phyloP scores from a whole-genome alignment of 2,888 invertebrate genomes.

The Eilema sororculum region DNA sequence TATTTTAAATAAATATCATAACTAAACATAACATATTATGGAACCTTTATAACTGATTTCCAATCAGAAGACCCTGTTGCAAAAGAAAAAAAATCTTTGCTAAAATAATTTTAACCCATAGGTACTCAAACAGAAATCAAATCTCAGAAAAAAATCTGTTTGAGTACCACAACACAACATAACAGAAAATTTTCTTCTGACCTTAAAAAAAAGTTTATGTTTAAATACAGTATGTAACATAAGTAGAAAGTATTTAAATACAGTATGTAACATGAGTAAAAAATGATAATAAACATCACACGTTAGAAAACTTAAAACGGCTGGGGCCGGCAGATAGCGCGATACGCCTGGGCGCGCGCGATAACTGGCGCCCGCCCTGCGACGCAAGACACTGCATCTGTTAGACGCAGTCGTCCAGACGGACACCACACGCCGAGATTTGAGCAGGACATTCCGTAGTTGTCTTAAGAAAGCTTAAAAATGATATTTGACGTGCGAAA shows the following conservation, averaged over 20 bases:
- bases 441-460: conserved; percentile 17
- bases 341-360: conserved; percentile 71
- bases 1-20: not conserved
- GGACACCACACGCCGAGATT: conserved; percentile 5
- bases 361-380: conserved; percentile 61
- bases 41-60: not conserved
- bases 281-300: conserved; percentile 55
- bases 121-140: too few species aligned
- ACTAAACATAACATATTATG: too few species aligned
- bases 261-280: conserved; percentile 16
- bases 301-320: conserved; percentile 66
- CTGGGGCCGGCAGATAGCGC: conserved; percentile 64
- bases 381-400: conserved; percentile 55
- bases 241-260: conserved; percentile 8
- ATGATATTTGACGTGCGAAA: not conserved
- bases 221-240: not conserved
- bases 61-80: too few species aligned
- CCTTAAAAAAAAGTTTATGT: not conserved
- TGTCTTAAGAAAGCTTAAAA: not conserved
- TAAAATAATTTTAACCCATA: too few species aligned
- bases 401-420: conserved; percentile 47
- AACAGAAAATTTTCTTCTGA: not conserved
- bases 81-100: too few species aligned
- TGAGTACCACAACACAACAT: not conserved
- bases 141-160: too few species aligned